Evolutionary conservation across 2,888 invertebrate species (phyloP), one percentile per base, ranked within the genome.

Genomic region (Spatulosminthurus flaviceps): DNA sequence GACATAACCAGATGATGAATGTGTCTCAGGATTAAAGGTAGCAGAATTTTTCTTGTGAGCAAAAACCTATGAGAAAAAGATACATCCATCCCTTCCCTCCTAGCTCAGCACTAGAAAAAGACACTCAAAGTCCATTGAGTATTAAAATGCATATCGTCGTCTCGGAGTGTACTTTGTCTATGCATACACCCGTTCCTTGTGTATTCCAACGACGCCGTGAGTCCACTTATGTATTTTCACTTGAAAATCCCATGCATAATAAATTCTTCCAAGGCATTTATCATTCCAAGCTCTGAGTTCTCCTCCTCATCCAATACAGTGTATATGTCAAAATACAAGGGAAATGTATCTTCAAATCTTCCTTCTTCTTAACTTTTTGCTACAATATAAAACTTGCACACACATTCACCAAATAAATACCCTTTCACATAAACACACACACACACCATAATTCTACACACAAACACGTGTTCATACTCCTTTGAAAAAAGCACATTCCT

Each of bases 1-100:
- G n/a, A n/a, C n/a, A n/a, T n/a, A n/a, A n/a, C n/a, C n/a, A n/a
- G 61, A 74, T 74, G 74, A 74, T 74, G 61, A 74, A 74, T 74
- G 74, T 74, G 74, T 61, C 60, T 74, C 51, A 73, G 64, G 64
- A 64, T 64, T 64, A 64, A 64, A 64, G 64, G 64, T 64, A 64
- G 26, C 64, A 64, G 7, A 13, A 41, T 7, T 41, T 13, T 61
- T 22, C 61, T 61, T 61, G 22, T 61, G 61, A 41, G n/a, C n/a
- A n/a, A n/a, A n/a, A n/a, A n/a, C n/a, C n/a, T n/a, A n/a, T n/a
- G n/a, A 34, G 5, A 34, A 34, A 34, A 34, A 34, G 5, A 34
- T 34, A 34, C 34, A 34, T 4, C 4, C 4, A 34, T 34, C 4
- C 21, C 60, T 60, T 16, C 21, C n/a, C n/a, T n/a, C n/a, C n/a